These are phyloP conservation scores for Plutomurus gul DNA, from an alignment of 1,140 invertebrate species.

Conservation along the genomic window DNA sequence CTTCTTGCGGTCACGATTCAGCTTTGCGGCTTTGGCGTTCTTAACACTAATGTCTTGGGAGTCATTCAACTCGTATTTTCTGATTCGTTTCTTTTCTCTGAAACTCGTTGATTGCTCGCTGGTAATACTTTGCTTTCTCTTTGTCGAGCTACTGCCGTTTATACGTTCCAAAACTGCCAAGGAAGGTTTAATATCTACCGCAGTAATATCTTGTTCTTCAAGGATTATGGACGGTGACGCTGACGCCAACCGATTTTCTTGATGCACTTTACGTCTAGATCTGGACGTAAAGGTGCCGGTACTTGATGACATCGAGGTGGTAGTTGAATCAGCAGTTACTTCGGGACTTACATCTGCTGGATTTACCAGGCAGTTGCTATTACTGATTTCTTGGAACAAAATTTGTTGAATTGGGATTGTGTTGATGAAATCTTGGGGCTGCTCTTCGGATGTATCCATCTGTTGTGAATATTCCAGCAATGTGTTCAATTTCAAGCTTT, in stretches of 20 bases:
- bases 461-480: no score
- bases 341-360: no score
- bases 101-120: neutral
- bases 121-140: neutral
- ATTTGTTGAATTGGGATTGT: no score
- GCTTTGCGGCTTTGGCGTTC: slow-evolving; percentile 45
- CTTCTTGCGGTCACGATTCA: slow-evolving; percentile 47
- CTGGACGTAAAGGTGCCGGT: no score
- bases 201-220: neutral
- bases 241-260: neutral
- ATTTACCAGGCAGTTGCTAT: no score
- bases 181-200: neutral
- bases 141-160: neutral
- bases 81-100: neutral
- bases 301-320: no score
- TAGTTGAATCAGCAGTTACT: no score
- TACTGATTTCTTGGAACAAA: no score
- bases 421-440: no score
- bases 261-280: no score
- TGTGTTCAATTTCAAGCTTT: no score
- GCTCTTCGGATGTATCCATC: no score
- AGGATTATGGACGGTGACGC: neutral
- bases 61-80: slow-evolving; percentile 38
- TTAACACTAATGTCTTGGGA: slow-evolving; percentile 30
- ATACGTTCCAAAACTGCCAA: neutral